Conservation (phyloP, 2,113 vertebrate species). For the Oriolus oriolus region DNA sequence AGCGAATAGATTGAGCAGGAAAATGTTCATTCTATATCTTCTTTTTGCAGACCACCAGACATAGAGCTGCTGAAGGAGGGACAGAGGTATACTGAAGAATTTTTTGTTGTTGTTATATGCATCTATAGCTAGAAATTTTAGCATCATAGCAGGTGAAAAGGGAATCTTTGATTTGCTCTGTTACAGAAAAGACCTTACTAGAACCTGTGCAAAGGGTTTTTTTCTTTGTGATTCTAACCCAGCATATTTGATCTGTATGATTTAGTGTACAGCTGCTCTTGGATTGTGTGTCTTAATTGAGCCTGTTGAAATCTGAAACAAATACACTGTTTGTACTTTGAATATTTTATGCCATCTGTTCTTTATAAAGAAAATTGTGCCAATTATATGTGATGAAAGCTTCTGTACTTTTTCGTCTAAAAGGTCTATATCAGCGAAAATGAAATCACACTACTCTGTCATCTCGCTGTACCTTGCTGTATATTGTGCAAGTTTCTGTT, state of each 20-base stretch:
- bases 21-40: not conserved
- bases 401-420: constrained; percentile 33
- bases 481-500: not conserved
- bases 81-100: constrained; percentile 73
- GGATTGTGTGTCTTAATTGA: constrained; percentile 71
- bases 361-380: constrained; percentile 43
- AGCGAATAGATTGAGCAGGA: not conserved
- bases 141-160: constrained; percentile 14
- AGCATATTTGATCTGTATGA: constrained; percentile 73
- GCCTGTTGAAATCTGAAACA: constrained; percentile 84
- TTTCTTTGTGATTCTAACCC: constrained; percentile 55
- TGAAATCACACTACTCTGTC: constrained; percentile 37
- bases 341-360: constrained; percentile 28
- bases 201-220: constrained; percentile 37
- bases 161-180: constrained; percentile 49
- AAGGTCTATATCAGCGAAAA: not conserved
- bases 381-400: constrained; percentile 77
- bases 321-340: constrained; percentile 66
- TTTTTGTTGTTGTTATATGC: not conserved
- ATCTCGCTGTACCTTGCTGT: constrained; percentile 11
- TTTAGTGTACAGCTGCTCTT: constrained; percentile 76
- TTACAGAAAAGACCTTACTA: constrained; percentile 28
- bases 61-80: constrained; percentile 84
- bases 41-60: constrained; percentile 74
- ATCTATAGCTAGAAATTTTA: constrained; percentile 5